These are phyloP conservation scores for Hirundo rustica DNA, from an alignment of 2,797 vertebrate species.

Conservation along the genomic window DNA sequence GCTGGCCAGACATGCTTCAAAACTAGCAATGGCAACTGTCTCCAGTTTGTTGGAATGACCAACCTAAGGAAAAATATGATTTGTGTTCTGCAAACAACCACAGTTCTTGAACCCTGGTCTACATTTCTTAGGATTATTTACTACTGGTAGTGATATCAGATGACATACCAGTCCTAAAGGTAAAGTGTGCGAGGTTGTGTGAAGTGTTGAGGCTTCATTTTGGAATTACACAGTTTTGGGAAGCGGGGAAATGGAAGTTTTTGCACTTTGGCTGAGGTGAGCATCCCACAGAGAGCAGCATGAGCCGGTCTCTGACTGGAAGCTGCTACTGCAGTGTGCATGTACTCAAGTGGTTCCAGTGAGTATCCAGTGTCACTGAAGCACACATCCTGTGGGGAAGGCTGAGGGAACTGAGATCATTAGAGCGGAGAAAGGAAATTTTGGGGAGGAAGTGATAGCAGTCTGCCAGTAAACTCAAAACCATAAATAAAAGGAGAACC, in stretches of 20 bases:
- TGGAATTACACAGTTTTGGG: background rate
- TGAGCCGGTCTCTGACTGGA: rapidly evolving
- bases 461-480: background rate
- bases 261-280: background rate
- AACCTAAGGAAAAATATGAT: background rate
- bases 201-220: background rate
- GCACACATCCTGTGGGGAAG: background rate
- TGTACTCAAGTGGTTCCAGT: background rate
- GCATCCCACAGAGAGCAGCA: background rate
- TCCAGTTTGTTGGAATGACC: background rate
- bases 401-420: background rate
- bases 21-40: background rate
- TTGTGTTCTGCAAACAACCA: background rate
- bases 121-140: background rate
- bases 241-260: background rate
- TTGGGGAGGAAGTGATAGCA: background rate
- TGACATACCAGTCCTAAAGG: background rate
- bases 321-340: background rate
- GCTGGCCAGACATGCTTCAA: background rate
- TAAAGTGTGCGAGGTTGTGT: background rate
- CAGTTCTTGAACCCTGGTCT: background rate
- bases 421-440: background rate
- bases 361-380: background rate
- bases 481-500: background rate
- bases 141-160: background rate